Evolutionary conservation across 2,113 vertebrate species (phyloP), one percentile per base, ranked within the genome.

Genomic region (Glaucomys volans): DNA sequence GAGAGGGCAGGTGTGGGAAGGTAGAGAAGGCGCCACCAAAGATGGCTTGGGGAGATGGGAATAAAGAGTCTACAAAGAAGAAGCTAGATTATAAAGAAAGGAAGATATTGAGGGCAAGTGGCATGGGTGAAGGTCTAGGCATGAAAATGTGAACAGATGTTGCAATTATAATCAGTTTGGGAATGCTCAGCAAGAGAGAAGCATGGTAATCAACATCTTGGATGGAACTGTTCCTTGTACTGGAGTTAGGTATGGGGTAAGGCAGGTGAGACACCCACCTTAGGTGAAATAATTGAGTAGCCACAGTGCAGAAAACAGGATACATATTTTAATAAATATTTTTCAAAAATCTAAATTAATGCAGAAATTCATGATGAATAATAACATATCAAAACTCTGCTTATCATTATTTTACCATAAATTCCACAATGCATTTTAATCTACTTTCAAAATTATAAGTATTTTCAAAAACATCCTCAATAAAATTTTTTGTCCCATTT

Each of bases 311-410:
- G 50, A 22, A 64, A 92, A 85, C 47, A 40, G 66, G 32, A 74
- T 20, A 32, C 30, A 75, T 13, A 26, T 59, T 28, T 42, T 44
- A 62, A 93, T 28, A 24, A 77, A 50, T 13, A 57, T 37, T 74
- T 89, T 90, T 24, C 11, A 10, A n/a, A 87, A 80, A 57, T 80
- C 14, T 66, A 95, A 94, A 47, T 77, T 37, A 94, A 94, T 81
- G 59, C 40, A 52, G 85, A 92, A 82, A 40, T 69, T 18, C 20
- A 66, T 18, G 6, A n/a, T 80, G 54, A 95, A 69, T 76, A 95
- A 69, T 76, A 85, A 86, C 89, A 91, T 26, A 72, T 28, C 30
- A 77, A 83, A 64, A n/a, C 5, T 76, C 71, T 84, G 14, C 22
- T 54, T 54, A 54, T 80, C 1, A 17, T 28, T 17, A 82, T 47